phyloP scores from a whole-genome alignment of 2,797 vertebrate species.

The Denticeps clupeoides region DNA sequence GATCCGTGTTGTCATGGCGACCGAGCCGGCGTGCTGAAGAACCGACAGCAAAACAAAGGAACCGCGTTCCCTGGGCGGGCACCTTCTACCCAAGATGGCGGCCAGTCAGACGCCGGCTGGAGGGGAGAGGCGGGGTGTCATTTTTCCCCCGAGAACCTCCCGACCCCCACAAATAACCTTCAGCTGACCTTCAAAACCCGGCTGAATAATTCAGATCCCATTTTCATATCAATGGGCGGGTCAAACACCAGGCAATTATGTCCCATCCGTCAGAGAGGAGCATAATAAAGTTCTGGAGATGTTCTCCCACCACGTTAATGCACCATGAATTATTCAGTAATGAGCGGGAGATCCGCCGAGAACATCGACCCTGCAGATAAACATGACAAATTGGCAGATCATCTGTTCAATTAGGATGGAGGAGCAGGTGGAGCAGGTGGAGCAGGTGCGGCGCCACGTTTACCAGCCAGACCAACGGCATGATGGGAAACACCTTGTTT shows the following conservation, averaged over 20 bases:
- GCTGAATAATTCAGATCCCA: constrained; percentile 91
- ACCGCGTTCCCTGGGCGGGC: too few relatives aligned
- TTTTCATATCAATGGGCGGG: constrained; percentile 93
- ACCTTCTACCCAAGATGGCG: too few relatives aligned
- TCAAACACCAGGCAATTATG: constrained; percentile 94
- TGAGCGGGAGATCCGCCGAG: constrained; percentile 80
- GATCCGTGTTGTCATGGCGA: too few relatives aligned
- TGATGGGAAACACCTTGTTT: constrained; percentile 69
- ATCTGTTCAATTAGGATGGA: constrained; percentile 69
- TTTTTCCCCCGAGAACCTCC: too few relatives aligned
- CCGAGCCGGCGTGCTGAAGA: too few relatives aligned
- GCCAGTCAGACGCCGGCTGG: too few relatives aligned
- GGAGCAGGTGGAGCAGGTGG: constrained; percentile 59
- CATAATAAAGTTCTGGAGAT: constrained; percentile 83
- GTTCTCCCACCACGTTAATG: constrained; percentile 85
- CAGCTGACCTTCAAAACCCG: constrained; percentile 92
- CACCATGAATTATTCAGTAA: constrained; percentile 94
- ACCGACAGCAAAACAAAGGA: too few relatives aligned
- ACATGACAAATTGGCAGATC: constrained; percentile 80
- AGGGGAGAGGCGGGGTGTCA: too few relatives aligned
- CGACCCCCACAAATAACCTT: constrained; percentile 82
- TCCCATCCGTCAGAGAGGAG: constrained; percentile 86
- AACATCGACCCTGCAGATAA: constrained; percentile 67
- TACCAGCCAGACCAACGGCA: constrained; percentile 62
- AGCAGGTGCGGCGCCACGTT: constrained; percentile 44